Base-by-base conservation (phyloP, 2,888 invertebrate genomes). In the Ditylenchus weischeri region DNA sequence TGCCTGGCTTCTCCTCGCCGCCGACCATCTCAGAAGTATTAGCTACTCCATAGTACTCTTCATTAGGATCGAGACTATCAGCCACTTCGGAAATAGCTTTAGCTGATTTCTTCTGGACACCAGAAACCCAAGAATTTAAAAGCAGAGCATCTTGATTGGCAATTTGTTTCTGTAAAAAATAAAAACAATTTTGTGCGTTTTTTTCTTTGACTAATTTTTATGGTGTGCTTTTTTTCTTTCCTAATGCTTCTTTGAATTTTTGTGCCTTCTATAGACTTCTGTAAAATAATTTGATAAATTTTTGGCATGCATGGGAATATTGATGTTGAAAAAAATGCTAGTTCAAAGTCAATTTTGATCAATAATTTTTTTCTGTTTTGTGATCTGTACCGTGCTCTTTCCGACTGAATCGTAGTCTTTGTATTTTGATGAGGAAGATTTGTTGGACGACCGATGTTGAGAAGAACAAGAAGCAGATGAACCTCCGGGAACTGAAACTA, bases 101-200 rank as follows among this genome's bases (percentile, higher is more conserved):
- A 6, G 8, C 19, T 18, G 15, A 21, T 57, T 67, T 67, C 11
- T 67, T 69, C 43, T 75, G 69, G 19, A 73, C 68, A 29, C 66
- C 74, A 19, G 35, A 64, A 50, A 62, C 15, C 74, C 74, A 74
- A 11, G 69, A 74, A 13, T 64, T 58, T 36, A 70, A 29, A 2
- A 29, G 47, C 62, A 70, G 65, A n/a, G 65, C 58, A 59, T 59
- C 59, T 59, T 59, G 29, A 35, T n/a, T n/a, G 15, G 35, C 59
- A 13, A 35, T 11, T 15, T 21, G 29, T 59, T 59, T 23, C 59
- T 59, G 19, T 15, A 29, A 29, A 59, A 38, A 38, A 29, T 36
- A 2, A 29, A 59, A 29, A 29, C 2, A 5, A 5, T 29, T 29
- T 54, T 57, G 21, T 64, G 47, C 18, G 58, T 13, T 21, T 54